These are phyloP conservation scores for Aphaenogaster rudis DNA, from an alignment of 1,140 invertebrate species.

Conservation along the genomic window DNA sequence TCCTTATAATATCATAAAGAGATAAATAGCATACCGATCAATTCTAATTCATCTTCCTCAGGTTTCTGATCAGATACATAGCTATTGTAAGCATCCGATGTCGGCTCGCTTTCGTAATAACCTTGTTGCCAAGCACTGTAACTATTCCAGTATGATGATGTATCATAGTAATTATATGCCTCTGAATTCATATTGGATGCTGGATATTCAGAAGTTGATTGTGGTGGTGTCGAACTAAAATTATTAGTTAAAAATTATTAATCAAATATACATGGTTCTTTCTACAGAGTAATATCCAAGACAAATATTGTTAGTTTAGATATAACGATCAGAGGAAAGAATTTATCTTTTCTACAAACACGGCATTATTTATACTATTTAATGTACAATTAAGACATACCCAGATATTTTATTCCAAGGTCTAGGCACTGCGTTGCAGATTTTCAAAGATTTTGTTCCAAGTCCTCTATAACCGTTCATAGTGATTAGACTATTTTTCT, in stretches of 20 bases:
- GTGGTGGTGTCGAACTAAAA: constrained; percentile 83
- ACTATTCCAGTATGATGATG: constrained; percentile 86
- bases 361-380: not conserved
- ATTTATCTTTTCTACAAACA: constrained; percentile 20
- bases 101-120: constrained; percentile 86
- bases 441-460: constrained; percentile 95
- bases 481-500: constrained; percentile 95
- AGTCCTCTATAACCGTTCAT: constrained; percentile 96
- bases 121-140: constrained; percentile 87
- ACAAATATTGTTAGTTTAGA: not conserved
- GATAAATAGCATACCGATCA: constrained; percentile 87
- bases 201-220: constrained; percentile 84
- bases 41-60: constrained; percentile 89
- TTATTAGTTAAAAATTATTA: constrained; percentile 26
- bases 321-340: not conserved
- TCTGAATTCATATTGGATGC: constrained; percentile 83
- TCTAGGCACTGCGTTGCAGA: constrained; percentile 96
- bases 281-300: not conserved
- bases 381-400: constrained; percentile 70
- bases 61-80: constrained; percentile 85
- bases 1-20: not conserved
- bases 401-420: constrained; percentile 87
- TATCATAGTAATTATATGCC: constrained; percentile 85
- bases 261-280: not conserved
- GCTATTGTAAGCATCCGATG: constrained; percentile 83